Evolutionary conservation across 2,888 invertebrate genomes (phyloP).

Genomic region (Eutolmus rufibarbis): DNA sequence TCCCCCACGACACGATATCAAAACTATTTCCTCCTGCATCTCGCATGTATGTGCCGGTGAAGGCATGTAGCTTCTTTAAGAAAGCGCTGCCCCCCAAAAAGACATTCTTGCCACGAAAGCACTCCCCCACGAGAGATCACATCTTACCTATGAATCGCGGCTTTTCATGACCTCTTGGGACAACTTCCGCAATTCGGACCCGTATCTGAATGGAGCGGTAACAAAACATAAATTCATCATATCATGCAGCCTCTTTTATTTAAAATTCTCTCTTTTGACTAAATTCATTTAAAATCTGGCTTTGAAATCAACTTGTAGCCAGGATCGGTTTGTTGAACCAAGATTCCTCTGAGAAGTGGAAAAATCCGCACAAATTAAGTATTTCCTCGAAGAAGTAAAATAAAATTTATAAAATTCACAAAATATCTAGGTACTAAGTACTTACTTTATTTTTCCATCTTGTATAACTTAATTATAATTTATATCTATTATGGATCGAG

Average conservation of each 20-base stretch:
- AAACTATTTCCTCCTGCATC: background rate
- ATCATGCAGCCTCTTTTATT: background rate
- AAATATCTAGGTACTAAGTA: too few relatives aligned
- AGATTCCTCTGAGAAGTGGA: background rate
- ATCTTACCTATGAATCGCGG: conserved; percentile 19
- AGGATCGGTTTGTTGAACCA: background rate
- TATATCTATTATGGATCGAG: too few relatives aligned
- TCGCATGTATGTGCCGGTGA: background rate
- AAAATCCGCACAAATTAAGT: too few relatives aligned
- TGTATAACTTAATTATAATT: too few relatives aligned
- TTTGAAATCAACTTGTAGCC: background rate
- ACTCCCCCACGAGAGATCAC: conserved; percentile 32
- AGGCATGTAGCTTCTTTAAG: background rate
- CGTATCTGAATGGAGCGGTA: background rate
- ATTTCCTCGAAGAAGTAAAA: too few relatives aligned
- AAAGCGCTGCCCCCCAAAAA: conserved; percentile 26
- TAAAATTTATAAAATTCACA: too few relatives aligned
- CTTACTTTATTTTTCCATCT: too few relatives aligned
- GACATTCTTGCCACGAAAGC: conserved; percentile 39
- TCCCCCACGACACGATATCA: background rate
- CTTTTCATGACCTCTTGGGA: conserved; percentile 35
- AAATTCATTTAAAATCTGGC: background rate
- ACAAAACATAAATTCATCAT: background rate
- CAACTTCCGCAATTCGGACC: conserved; percentile 28
- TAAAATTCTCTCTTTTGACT: background rate